phyloP scores from a whole-genome alignment of 2,113 vertebrate species.

The Xiphophorus couchianus region DNA sequence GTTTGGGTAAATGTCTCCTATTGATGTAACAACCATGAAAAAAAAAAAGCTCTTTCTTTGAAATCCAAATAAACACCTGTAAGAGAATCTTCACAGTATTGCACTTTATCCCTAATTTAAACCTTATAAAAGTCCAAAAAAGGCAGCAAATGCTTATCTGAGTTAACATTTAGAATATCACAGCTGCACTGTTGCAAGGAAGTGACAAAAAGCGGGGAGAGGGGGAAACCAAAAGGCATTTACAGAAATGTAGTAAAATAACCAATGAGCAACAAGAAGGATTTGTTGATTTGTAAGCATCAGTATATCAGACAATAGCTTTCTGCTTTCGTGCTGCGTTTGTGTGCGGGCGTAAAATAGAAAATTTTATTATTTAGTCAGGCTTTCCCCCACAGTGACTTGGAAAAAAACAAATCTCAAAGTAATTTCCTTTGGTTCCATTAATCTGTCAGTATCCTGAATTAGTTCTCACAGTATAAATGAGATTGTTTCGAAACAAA shows the following conservation, averaged over 20 bases:
- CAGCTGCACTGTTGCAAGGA: slow-evolving; percentile 20
- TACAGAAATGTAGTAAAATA: slow-evolving; percentile 20
- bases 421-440: slow-evolving; percentile 11
- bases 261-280: background rate
- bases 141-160: slow-evolving; percentile 3
- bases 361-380: background rate
- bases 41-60: slow-evolving; percentile 21
- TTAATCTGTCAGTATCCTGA: slow-evolving; percentile 20
- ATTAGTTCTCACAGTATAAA: slow-evolving; percentile 28
- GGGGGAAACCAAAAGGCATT: background rate
- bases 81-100: slow-evolving; percentile 43
- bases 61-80: slow-evolving; percentile 34
- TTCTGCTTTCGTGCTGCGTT: slow-evolving; percentile 1
- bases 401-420: slow-evolving; percentile 26
- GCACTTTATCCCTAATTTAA: slow-evolving; percentile 35
- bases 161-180: slow-evolving; percentile 15
- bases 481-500: slow-evolving; percentile 9
- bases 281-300: background rate
- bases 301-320: background rate
- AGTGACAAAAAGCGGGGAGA: background rate
- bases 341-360: background rate
- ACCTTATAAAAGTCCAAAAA: slow-evolving; percentile 5
- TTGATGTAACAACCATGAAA: background rate
- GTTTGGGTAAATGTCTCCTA: background rate
- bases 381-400: background rate